phyloP scores from a whole-genome alignment of 2,888 invertebrate genomes.

The Pharmacophagus antenor region DNA sequence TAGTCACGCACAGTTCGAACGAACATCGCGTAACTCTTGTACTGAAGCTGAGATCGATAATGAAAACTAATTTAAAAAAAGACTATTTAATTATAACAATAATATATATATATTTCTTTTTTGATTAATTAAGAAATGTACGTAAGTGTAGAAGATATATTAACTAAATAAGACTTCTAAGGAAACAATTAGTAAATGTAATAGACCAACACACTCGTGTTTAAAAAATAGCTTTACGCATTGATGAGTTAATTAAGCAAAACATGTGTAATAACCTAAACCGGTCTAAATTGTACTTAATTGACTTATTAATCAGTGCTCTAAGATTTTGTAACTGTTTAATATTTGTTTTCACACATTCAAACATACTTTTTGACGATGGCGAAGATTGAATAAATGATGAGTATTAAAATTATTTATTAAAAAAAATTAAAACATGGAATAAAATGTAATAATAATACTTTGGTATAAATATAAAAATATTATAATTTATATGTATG shows the following conservation, averaged over 20 bases:
- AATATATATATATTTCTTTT: neutral
- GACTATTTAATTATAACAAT: neutral
- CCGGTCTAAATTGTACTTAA: neutral
- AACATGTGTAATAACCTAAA: neutral
- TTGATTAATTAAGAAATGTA: neutral
- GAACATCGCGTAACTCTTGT: slow-evolving; percentile 52
- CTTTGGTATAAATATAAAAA: neutral
- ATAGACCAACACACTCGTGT: neutral
- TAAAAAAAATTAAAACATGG: neutral
- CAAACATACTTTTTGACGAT: too few relatives aligned
- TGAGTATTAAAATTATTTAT: too few relatives aligned
- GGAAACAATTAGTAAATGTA: neutral
- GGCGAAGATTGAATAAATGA: too few relatives aligned
- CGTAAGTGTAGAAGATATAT: neutral
- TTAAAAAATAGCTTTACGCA: neutral
- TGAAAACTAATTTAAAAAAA: neutral
- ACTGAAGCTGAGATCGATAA: slow-evolving; percentile 33
- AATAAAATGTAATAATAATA: neutral
- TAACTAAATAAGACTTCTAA: neutral
- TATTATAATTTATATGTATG: neutral
- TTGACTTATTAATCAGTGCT: neutral
- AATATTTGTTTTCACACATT: neutral
- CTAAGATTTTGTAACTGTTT: neutral
- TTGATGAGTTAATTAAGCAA: slow-evolving; percentile 1
- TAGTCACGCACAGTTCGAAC: slow-evolving; percentile 69